Evolutionary conservation across 2,113 vertebrate species (phyloP), one percentile per base, ranked within the genome.

Genomic region (Aspiorhynchus laticeps): DNA sequence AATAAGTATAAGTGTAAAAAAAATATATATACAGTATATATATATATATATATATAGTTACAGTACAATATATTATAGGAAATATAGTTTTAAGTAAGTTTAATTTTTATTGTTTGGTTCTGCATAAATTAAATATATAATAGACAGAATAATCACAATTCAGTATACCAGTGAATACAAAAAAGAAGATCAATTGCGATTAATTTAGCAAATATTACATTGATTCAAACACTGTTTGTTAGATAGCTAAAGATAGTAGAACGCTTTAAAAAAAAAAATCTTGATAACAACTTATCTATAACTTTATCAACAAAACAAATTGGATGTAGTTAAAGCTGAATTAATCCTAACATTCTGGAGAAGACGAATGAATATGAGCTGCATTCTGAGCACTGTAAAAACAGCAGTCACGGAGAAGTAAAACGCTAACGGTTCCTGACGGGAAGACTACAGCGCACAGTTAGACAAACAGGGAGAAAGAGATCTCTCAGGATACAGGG

Each of bases 401-500:
- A 43, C 63, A 51, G 21, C 48, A 78, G 48, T 24, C 81, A 51
- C 59, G 15, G 33, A 80, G 4, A 33, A 73, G 69, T 38, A 38
- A 7, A 78, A 43, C 38, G 43, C 46, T 78, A 63, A 43, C 26
- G 74, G 59, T 75, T 69, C 1, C 26, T 31, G 26, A 67, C 7
- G 33, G 69, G 4, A 82, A 76, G 31, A 51, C 26, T 31, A 73
- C n/a, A 61, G 56, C 79, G 38, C 79, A 82, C 63, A 67, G 79
- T 41, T 26, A 76, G 33, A 71, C 17, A 48, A 56, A 84, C 26
- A 69, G 11, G 43, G 86, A 84, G 56, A 74, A 41, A 71, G 46
- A 84, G 78, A 69, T 78, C 77, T 81, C 41, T 61, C 74, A 63
- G 78, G 78, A 88, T 41, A 61, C 79, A 80, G 33, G 43, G n/a